These are phyloP conservation scores for Geotrypetes seraphini DNA, from an alignment of 2,797 vertebrate species.

Conservation along the genomic window DNA sequence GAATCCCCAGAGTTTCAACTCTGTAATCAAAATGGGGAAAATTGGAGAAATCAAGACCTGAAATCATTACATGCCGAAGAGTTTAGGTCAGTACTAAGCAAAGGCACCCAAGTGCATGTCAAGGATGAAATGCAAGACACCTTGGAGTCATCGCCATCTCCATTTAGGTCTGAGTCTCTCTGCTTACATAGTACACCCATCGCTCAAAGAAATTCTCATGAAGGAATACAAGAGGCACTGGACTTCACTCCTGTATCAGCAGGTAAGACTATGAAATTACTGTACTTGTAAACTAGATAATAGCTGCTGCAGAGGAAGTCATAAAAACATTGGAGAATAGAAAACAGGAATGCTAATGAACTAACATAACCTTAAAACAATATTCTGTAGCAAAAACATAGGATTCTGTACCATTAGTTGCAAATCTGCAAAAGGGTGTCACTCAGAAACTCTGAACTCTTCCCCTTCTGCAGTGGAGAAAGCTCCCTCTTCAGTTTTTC, in stretches of 20 bases:
- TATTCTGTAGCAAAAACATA: too few species aligned
- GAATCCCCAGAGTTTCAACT: slow-evolving; percentile 45
- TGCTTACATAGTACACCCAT: slow-evolving; percentile 75
- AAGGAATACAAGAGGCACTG: slow-evolving; percentile 47
- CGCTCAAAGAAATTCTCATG: slow-evolving; percentile 37
- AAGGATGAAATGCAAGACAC: slow-evolving; percentile 35
- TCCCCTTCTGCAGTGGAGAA: too few species aligned
- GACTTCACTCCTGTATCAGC: slow-evolving; percentile 65
- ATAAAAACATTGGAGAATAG: too few species aligned
- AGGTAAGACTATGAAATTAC: slow-evolving; percentile 65
- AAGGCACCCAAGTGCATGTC: slow-evolving; percentile 23
- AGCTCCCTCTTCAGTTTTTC: too few species aligned
- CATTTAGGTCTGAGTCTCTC: slow-evolving; percentile 34
- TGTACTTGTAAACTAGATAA: too few species aligned
- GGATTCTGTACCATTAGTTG: too few species aligned
- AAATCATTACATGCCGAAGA: slow-evolving; percentile 28
- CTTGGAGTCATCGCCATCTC: slow-evolving; percentile 28
- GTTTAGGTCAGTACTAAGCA: slow-evolving; percentile 10
- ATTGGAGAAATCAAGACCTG: slow-evolving; percentile 24
- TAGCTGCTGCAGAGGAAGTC: too few species aligned
- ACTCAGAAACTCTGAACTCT: too few species aligned
- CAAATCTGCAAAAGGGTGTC: too few species aligned
- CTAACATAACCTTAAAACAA: too few species aligned
- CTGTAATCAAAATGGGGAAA: slow-evolving; percentile 22
- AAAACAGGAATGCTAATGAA: too few species aligned